Conservation (phyloP, 2,888 invertebrate species). For the Portevinia maculata region DNA sequence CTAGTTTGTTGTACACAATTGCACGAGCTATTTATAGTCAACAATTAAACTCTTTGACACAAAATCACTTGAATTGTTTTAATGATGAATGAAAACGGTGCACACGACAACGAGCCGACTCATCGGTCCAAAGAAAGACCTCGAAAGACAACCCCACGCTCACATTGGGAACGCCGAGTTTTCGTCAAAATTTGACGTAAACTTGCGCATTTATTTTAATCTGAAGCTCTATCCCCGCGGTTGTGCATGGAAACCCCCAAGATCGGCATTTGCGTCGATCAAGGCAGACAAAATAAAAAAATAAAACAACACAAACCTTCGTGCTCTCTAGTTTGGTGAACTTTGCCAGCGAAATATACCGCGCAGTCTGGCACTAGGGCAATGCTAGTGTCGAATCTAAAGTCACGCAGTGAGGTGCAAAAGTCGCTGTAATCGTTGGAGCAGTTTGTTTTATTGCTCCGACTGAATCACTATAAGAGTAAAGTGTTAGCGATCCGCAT, state of each 20-base stretch:
- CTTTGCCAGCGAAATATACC: conserved; percentile 64
- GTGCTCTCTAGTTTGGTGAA: conserved; percentile 64
- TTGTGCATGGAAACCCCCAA: conserved; percentile 2
- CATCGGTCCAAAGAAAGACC: conserved; percentile 34
- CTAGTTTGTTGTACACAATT: not conserved
- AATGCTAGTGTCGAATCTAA: conserved; percentile 67
- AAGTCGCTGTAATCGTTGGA: conserved; percentile 39
- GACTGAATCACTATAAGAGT: not conserved
- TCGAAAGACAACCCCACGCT: conserved; percentile 35
- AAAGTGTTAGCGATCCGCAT: conserved; percentile 4
- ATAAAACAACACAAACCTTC: conserved; percentile 38
- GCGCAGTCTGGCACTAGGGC: conserved; percentile 60
- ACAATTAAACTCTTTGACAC: conserved; percentile 29
- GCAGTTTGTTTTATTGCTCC: conserved; percentile 24
- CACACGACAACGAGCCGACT: conserved; percentile 13
- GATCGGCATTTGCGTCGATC: conserved; percentile 34
- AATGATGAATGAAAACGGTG: conserved; percentile 31
- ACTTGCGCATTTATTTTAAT: not conserved
- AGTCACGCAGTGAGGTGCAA: conserved; percentile 69
- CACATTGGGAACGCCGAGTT: conserved; percentile 11
- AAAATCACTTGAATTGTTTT: conserved; percentile 1
- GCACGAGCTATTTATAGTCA: conserved; percentile 22
- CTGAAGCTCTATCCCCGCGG: conserved; percentile 21
- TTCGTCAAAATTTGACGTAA: conserved; percentile 17
- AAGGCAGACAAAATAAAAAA: conserved; percentile 28